phyloP scores from a whole-genome alignment of 2,113 vertebrate species.

The Platanista minor region DNA sequence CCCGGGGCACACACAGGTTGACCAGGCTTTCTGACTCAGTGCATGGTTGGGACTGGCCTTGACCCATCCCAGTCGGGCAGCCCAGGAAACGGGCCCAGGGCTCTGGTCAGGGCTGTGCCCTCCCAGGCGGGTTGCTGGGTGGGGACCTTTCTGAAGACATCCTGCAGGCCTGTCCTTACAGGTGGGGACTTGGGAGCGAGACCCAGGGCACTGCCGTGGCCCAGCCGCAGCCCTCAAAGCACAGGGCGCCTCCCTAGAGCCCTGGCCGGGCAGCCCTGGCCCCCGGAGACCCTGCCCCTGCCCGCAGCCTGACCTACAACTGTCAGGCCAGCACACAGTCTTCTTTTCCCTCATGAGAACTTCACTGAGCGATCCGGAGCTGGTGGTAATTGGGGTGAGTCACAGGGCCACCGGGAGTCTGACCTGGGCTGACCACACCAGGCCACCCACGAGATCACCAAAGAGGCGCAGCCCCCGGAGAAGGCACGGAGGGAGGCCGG shows the following conservation, averaged over 20 bases:
- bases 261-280: background rate
- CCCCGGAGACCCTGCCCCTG: background rate
- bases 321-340: fast-evolving
- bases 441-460: background rate
- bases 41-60: background rate
- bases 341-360: background rate
- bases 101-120: too few species aligned
- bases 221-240: background rate
- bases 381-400: background rate
- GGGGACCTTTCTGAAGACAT: background rate
- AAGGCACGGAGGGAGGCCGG: fast-evolving
- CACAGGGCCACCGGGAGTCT: fast-evolving
- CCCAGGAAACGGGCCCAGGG: background rate
- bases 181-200: background rate
- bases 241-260: fast-evolving
- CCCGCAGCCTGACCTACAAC: background rate
- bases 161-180: background rate
- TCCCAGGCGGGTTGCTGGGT: background rate
- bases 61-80: background rate
- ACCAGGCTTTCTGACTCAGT: background rate
- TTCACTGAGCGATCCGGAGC: background rate
- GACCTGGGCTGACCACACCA: fast-evolving
- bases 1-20: too few species aligned
- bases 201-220: background rate
- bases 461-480: background rate